phyloP scores from a whole-genome alignment of 2,888 invertebrate species.

The Patella caerulea region DNA sequence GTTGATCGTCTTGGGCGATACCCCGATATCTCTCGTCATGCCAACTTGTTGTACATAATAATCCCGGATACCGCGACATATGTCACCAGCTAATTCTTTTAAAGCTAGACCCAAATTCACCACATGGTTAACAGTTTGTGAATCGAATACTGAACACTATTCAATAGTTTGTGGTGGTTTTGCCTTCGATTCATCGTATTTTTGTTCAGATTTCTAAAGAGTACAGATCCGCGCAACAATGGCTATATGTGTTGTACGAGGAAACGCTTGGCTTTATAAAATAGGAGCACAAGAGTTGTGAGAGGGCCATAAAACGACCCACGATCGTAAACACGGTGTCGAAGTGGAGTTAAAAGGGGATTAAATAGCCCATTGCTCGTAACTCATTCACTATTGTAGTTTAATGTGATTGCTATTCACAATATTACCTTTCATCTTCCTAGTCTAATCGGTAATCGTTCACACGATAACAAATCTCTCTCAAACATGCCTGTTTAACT shows the following conservation, averaged over 20 bases:
- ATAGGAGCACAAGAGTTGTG: not conserved
- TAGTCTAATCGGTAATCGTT: not conserved
- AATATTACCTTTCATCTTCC: constrained; percentile 2
- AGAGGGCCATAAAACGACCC: not conserved
- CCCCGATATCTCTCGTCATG: no score
- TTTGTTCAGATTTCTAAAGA: not conserved
- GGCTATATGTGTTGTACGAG: not conserved
- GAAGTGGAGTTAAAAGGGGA: not conserved
- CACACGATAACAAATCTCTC: no score
- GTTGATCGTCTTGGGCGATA: no score
- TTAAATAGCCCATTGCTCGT: constrained; percentile 9
- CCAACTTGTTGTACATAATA: no score
- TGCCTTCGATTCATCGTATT: not conserved
- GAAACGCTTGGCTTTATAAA: not conserved
- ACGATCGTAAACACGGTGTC: not conserved
- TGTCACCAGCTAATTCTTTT: no score
- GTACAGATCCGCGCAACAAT: not conserved
- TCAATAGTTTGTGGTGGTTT: no score
- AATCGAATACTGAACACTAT: no score
- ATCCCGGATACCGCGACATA: no score
- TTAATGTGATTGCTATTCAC: constrained; percentile 2
- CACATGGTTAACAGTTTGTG: no score
- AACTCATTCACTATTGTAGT: constrained; percentile 11
- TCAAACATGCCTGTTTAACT: no score
- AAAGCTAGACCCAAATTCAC: no score